These are phyloP conservation scores for Balearica regulorum DNA, from an alignment of 2,797 vertebrate genomes.

Conservation along the genomic window DNA sequence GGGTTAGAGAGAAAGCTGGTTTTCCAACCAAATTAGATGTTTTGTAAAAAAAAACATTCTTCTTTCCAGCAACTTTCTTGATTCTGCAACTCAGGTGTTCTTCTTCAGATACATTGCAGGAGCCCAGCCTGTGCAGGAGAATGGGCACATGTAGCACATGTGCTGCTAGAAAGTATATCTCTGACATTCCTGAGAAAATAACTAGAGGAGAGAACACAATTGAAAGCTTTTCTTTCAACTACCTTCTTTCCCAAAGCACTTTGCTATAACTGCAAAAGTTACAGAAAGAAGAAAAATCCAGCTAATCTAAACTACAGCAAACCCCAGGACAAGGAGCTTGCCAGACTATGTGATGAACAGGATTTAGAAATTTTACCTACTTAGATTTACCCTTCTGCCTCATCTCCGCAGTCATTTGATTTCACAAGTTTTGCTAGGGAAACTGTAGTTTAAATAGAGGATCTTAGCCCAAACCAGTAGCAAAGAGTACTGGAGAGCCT, in stretches of 20 bases:
- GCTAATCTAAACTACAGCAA: neutral
- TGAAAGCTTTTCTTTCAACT: neutral
- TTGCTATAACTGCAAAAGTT: neutral
- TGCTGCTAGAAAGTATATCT: neutral
- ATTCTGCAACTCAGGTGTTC: neutral
- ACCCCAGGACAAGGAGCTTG: neutral
- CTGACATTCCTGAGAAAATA: neutral
- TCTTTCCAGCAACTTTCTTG: neutral
- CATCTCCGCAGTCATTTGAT: neutral
- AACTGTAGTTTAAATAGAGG: neutral
- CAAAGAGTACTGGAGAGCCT: neutral
- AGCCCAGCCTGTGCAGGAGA: neutral
- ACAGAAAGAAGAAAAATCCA: neutral
- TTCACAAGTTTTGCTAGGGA: neutral
- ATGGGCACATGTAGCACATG: neutral
- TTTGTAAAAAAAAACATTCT: neutral
- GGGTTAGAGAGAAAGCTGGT: neutral
- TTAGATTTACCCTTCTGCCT: neutral
- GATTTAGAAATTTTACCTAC: neutral
- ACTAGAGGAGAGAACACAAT: neutral
- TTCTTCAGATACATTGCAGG: neutral
- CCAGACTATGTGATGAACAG: neutral
- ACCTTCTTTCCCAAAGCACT: neutral
- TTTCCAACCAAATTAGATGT: neutral
- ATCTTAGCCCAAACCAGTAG: conserved; percentile 2